Percentiles rank a stretch among this genome's conserved stretches.
Evolutionary conservation across 1,140 invertebrate species (phyloP).

Genomic region (Danaus plexippus): DNA sequence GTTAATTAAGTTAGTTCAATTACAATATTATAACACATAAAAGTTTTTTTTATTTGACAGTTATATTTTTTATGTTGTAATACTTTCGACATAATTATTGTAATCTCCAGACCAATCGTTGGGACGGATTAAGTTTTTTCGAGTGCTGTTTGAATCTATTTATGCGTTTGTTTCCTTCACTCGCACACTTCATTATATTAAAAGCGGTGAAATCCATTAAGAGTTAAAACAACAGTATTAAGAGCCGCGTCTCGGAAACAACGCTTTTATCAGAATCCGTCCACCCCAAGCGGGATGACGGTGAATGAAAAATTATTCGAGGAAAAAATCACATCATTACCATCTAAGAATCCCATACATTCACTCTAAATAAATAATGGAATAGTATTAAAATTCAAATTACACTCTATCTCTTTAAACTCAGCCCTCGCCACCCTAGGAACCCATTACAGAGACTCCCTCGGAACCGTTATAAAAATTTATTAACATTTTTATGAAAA

Average conservation of each 20-base stretch:
- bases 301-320: constrained; percentile 24
- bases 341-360: constrained; percentile 40
- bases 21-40: too few species aligned
- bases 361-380: constrained; percentile 60
- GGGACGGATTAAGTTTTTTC: too few species aligned
- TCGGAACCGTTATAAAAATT: constrained; percentile 35
- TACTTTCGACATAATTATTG: too few species aligned
- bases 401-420: constrained; percentile 47
- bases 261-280: constrained; percentile 1
- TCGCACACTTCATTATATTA: too few species aligned
- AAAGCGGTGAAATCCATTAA: too few species aligned
- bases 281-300: constrained; percentile 5
- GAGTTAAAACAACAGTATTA: too few species aligned
- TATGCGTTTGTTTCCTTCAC: too few species aligned
- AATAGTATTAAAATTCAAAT: constrained; percentile 54
- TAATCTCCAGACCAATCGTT: too few species aligned
- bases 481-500: constrained; percentile 52
- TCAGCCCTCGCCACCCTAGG: constrained; percentile 37
- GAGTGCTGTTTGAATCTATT: too few species aligned
- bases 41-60: too few species aligned
- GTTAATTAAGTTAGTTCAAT: too few species aligned
- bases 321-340: constrained; percentile 35
- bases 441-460: constrained; percentile 39
- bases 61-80: too few species aligned
- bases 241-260: not conserved